Evolutionary conservation across 2,888 invertebrate genomes (phyloP).

Genomic region (Tubulanus polymorphus): DNA sequence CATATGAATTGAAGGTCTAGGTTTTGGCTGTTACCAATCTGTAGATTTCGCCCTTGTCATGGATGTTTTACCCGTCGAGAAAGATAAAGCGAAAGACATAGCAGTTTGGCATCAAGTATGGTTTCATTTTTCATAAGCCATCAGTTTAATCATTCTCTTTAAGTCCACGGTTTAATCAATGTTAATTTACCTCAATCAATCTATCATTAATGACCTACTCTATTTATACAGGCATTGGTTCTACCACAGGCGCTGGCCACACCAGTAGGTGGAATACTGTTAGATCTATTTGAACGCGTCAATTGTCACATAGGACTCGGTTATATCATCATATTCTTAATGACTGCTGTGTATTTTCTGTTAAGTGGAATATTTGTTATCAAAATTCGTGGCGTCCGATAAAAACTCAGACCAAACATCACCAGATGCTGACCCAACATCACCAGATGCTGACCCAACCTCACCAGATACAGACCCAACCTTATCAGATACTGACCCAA

Average conservation of each 20-base stretch:
- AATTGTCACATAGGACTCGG: constrained; percentile 47
- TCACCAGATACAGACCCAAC: too few species aligned
- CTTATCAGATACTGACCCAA: too few species aligned
- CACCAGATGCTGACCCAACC: too few species aligned
- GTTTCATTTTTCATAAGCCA: too few species aligned
- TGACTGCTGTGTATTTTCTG: constrained; percentile 45
- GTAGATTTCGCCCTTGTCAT: constrained; percentile 51
- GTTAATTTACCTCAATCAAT: too few species aligned
- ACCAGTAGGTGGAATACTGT: constrained; percentile 44
- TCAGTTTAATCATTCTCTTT: too few species aligned
- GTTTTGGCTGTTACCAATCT: constrained; percentile 47
- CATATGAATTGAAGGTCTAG: constrained; percentile 43
- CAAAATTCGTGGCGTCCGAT: constrained; percentile 35
- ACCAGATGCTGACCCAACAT: too few species aligned
- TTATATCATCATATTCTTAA: constrained; percentile 46
- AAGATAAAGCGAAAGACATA: constrained; percentile 47
- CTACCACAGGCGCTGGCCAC: constrained; percentile 50
- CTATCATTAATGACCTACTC: background rate
- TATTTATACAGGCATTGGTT: constrained; percentile 33
- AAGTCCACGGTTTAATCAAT: too few species aligned
- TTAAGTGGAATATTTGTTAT: constrained; percentile 43
- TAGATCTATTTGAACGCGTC: constrained; percentile 47
- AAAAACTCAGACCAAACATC: too few species aligned
- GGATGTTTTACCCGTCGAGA: constrained; percentile 47
- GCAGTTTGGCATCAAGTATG: constrained; percentile 50